Conservation (phyloP, 2,888 invertebrate species). For the Coelopa pilipes region DNA sequence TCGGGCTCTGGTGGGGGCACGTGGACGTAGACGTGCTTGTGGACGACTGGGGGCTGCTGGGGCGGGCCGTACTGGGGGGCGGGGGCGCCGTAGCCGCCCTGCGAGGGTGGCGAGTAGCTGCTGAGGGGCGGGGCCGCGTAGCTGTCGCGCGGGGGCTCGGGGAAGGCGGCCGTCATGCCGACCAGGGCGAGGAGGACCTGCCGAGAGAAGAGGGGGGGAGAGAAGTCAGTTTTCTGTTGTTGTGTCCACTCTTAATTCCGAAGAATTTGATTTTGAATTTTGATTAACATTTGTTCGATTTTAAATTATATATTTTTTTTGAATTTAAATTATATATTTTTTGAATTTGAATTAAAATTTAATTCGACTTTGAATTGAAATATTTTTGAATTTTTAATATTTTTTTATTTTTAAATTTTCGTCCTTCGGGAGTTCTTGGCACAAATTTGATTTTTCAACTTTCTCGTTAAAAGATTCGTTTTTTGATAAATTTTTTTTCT, state of each 20-base stretch:
- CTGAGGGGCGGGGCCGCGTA: constrained; percentile 70
- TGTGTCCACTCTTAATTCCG: neutral
- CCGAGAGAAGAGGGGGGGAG: constrained; percentile 29
- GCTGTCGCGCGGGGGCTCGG: constrained; percentile 64
- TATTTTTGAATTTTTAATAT: neutral
- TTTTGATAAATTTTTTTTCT: constrained; percentile 9
- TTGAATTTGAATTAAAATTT: constrained; percentile 23
- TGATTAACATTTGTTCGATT: neutral
- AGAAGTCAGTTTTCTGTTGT: neutral
- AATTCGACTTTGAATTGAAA: too few species aligned
- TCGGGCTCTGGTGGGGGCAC: constrained; percentile 90
- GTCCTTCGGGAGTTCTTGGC: neutral
- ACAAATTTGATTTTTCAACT: too few species aligned
- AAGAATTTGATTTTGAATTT: constrained; percentile 20
- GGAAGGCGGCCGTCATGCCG: constrained; percentile 60
- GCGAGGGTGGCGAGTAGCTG: constrained; percentile 67
- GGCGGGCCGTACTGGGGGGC: constrained; percentile 76
- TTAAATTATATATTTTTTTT: too few species aligned
- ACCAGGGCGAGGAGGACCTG: constrained; percentile 60
- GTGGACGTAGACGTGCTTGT: constrained; percentile 92
- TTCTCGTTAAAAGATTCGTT: neutral
- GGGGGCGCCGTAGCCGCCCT: constrained; percentile 70
- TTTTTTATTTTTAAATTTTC: constrained; percentile 27
- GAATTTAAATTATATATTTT: too few species aligned
- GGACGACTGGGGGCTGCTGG: constrained; percentile 79